Base-by-base conservation (phyloP, 2,888 invertebrate species). In the Lydus trimaculatus region DNA sequence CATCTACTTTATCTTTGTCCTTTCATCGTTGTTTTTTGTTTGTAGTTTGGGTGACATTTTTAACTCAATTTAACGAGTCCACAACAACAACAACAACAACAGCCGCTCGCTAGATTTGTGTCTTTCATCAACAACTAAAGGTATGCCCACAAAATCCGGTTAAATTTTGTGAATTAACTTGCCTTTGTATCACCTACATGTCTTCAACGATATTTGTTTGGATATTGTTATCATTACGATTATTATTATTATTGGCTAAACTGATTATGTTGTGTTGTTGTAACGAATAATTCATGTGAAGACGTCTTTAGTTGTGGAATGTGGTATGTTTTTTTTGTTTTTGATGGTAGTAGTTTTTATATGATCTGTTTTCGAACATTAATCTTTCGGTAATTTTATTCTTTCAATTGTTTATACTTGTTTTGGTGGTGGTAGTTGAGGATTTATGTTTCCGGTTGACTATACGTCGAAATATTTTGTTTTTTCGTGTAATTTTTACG, bases 51-150 rank as follows among this genome's bases (percentile, higher is more conserved):
- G 80, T 83, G 84, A 84, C 83, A 82, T 83, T 84, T 82, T 80
- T 80, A 83, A 84, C 83, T 84, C 81, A 83, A 83, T 83, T 83
- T 83, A 84, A 80, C 79, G 72, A 75, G 76, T 62, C 66, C 52
- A 20, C 8, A 13, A 48, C 48, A 20, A 48, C 17, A 11, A 20
- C 43, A 43, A 43, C n/a, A 36, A 36, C 36, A 33, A 11, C 2
- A 28, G 28, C 6, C 9, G 8, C 61, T 4, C 4, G 64, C 23
- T 58, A 58, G 28, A 52, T 60, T 67, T 58, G 58, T 39, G 43
- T 48, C 61, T 64, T 52, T 60, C 56, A 31, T 7, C 39, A 17
- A 2, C 39, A 43, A 43, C 39, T 43, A 43, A 48, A 20, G 20
- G 48, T 20, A 20, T 4, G 20, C 20, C 9, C 48, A 20, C 48